Percentiles rank a stretch among this genome's conserved stretches.
These are phyloP conservation scores for Sitta europaea DNA, from an alignment of 2,113 vertebrate genomes.

Conservation along the genomic window DNA sequence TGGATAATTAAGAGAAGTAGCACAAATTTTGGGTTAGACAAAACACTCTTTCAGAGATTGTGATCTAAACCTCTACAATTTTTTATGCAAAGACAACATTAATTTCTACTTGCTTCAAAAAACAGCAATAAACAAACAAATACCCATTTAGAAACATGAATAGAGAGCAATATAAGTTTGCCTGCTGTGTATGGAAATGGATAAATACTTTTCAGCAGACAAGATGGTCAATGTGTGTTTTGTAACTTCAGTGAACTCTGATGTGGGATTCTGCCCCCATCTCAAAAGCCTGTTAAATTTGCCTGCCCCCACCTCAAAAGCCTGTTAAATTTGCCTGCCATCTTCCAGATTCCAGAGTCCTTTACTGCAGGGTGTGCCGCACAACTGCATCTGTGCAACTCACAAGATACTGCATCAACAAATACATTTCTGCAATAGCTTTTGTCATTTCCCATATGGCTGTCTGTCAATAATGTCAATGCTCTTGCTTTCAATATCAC, in stretches of 20 bases:
- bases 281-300: neutral
- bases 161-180: neutral
- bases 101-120: neutral
- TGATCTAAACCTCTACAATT: neutral
- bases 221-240: neutral
- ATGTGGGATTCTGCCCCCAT: neutral
- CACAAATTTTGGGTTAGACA: neutral
- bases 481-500: neutral
- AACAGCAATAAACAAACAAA: neutral
- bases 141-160: neutral
- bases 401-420: neutral
- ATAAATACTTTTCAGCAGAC: neutral
- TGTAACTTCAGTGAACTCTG: neutral
- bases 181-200: neutral
- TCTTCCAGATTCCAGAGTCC: neutral
- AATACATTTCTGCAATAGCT: neutral
- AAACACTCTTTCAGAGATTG: neutral
- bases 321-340: neutral
- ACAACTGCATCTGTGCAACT: neutral
- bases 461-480: neutral
- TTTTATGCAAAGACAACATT: neutral
- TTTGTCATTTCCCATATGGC: neutral
- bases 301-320: neutral
- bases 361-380: neutral
- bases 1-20: neutral